Conservation (phyloP, 1,140 invertebrate genomes). For the Rhopalosiphum padi region DNA sequence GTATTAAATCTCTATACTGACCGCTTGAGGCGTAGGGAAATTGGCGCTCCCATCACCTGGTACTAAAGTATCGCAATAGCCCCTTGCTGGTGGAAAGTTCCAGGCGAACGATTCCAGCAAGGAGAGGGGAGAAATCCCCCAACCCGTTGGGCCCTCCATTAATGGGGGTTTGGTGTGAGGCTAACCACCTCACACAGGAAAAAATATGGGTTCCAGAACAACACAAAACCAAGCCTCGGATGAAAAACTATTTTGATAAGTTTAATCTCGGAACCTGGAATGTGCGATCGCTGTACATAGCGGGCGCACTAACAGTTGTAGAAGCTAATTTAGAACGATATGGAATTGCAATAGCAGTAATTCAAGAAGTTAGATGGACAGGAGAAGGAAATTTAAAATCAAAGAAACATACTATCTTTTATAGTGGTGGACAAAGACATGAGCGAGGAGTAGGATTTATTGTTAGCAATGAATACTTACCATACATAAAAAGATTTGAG, state of each 20-base stretch:
- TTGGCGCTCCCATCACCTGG: too few species aligned
- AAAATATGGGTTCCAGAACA: background rate
- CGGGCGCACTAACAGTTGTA: slow-evolving; percentile 27
- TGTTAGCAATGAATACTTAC: slow-evolving; percentile 37
- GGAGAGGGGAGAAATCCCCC: slow-evolving; percentile 37
- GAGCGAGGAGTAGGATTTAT: slow-evolving; percentile 39
- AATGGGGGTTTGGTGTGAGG: slow-evolving; percentile 31
- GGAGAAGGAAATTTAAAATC: slow-evolving; percentile 31
- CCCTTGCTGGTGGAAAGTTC: slow-evolving; percentile 38
- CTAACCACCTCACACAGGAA: background rate
- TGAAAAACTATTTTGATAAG: too few species aligned
- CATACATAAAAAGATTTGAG: slow-evolving; percentile 37
- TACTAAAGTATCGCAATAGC: too few species aligned
- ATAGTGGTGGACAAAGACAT: slow-evolving; percentile 33
- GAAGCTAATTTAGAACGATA: slow-evolving; percentile 36
- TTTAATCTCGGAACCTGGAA: too few species aligned
- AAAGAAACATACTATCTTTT: background rate
- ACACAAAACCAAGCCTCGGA: too few species aligned
- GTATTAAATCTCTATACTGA: too few species aligned
- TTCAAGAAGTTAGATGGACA: slow-evolving; percentile 38
- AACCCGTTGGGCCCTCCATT: slow-evolving; percentile 19
- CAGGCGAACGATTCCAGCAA: slow-evolving; percentile 32
- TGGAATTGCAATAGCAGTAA: background rate
- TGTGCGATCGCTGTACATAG: background rate
- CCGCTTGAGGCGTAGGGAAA: too few species aligned